Evolutionary conservation across 2,113 vertebrate species (phyloP), one percentile per base, ranked within the genome.

Genomic region (Oxygymnocypris stewartii): DNA sequence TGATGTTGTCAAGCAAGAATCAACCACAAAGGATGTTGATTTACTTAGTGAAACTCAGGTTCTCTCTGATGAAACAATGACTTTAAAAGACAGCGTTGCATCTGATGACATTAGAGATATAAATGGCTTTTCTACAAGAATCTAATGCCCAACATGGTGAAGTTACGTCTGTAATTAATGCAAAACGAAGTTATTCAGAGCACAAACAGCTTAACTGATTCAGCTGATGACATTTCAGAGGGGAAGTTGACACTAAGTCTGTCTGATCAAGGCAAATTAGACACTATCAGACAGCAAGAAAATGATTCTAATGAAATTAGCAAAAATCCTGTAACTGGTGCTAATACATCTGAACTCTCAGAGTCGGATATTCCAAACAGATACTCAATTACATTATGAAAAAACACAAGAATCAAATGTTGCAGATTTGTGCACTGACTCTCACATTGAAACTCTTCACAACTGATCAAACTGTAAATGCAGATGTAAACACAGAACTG

Each of bases 11-110:
- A 11, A 54, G 40, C 31, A 63, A 9, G 35, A 79, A 23, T 79
- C 40, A 82, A 61, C 2, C 16, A 35, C 18, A 59, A 80, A 23
- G 18, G 23, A 73, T 25, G 25, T 25, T 18, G 79, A 82, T 42
- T 61, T 65, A 74, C 63, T 63, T 10, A 37, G 67, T 63, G 79
- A 87, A 63, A 82, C 40, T 3, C 42, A 28, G 40, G 4, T 28
- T 23, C 13, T 49, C 25, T 25, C 73, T 31, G n/a, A 78, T 28
- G 35, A 54, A 51, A 65, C 63, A 47, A 42, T 16, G 14, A 49
- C 16, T 51, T 85, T 67, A 65, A n/a, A 79, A 65, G 74, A 63
- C 74, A 85, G n/a, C 12, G 14, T 25, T 79, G 4, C n/a, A 16
- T 79, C 44, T 57, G 77, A 59, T 73, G 44, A 61, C 12, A 73